phyloP scores from a whole-genome alignment of 2,888 invertebrate species.

The Leucophora obtusa region DNA sequence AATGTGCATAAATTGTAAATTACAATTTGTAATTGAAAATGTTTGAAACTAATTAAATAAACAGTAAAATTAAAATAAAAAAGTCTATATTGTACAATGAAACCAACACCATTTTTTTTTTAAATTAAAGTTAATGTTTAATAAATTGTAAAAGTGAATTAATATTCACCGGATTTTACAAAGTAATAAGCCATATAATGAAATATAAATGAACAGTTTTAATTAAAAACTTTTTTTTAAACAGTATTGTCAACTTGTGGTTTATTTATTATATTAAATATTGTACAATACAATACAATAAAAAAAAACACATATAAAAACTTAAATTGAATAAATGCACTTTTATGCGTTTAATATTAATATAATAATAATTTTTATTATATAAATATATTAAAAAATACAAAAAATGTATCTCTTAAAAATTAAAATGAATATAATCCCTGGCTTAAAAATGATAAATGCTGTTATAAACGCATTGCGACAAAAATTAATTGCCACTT shows the following conservation, averaged over 20 bases:
- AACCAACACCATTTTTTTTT: background rate
- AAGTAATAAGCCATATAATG: constrained; percentile 24
- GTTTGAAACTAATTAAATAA: background rate
- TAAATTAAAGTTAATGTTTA: background rate
- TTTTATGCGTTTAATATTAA: background rate
- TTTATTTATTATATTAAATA: background rate
- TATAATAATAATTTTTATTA: background rate
- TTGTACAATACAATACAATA: too few relatives aligned
- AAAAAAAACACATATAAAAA: background rate
- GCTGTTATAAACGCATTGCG: constrained; percentile 48
- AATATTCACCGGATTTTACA: background rate
- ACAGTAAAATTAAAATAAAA: background rate
- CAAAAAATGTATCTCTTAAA: background rate
- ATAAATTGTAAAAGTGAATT: background rate
- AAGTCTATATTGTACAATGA: background rate
- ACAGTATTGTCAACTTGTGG: background rate
- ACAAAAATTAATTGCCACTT: constrained; percentile 55
- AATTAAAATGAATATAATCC: background rate
- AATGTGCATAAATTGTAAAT: too few relatives aligned
- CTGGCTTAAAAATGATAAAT: constrained; percentile 32
- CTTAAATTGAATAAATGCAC: background rate
- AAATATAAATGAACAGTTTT: constrained; percentile 29
- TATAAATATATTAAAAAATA: background rate
- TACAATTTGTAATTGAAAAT: background rate
- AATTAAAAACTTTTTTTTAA: constrained; percentile 32